Evolutionary conservation across 1,140 invertebrate species (phyloP), one percentile per base, ranked within the genome.

Genomic region (Andrena cerasifolii): DNA sequence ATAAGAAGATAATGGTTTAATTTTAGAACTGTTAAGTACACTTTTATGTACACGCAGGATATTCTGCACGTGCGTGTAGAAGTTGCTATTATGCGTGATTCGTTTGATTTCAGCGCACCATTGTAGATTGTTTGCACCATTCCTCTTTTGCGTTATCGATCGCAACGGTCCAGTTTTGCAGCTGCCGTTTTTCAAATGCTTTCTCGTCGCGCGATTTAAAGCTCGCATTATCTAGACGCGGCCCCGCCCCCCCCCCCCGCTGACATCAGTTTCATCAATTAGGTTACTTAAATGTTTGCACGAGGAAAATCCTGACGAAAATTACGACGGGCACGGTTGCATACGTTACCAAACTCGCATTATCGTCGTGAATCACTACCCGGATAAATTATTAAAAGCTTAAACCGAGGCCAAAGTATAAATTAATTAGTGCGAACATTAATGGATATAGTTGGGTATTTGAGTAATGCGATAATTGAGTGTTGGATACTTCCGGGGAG

Each of bases 281-380:
- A 76, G 63, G 73, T 68, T 68, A 58, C 53, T 76, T 68, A 76
- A 76, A 76, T 76, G 73, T 76, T 76, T 76, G 73, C 65, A n/a
- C 73, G 63, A 16, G 40, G 65, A 76, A 58, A 76, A 76, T 76
- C 53, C 65, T 31, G 73, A 68, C 58, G 51, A 76, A 76, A 76
- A 68, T 68, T 67, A 68, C 53, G 40, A 28, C 58, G 26, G 28
- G 4, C 33, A 6, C 3, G 49, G 18, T 31, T 16, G 40, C 73
- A 68, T 68, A 76, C 40, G 73, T 76, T 76, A 76, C 63, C 53
- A n/a, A 68, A 58, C 65, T 59, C 53, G 63, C 40, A 76, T 76
- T 76, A 68, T 58, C 40, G 73, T 47, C 73, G 73, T 58, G 65
- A 68, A 76, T 76, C 73, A 47, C 63, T 51, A 68, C 49, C 54